These are phyloP conservation scores for Cryptoblepharus egeriae DNA, from an alignment of 2,797 vertebrate species.

Conservation along the genomic window DNA sequence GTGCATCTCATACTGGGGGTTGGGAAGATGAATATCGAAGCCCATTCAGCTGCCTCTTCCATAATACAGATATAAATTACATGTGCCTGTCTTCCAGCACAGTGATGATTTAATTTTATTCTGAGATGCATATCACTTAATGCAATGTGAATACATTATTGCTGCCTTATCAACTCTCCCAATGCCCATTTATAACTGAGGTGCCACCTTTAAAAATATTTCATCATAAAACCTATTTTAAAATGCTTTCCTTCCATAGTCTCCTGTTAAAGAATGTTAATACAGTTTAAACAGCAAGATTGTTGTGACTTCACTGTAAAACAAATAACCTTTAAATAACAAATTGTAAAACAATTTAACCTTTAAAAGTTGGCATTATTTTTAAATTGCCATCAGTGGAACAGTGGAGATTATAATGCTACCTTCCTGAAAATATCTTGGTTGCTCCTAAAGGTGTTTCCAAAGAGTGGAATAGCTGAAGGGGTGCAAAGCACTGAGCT, in stretches of 20 bases:
- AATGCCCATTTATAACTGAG: constrained; percentile 55
- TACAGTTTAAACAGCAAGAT: constrained; percentile 27
- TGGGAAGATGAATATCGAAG: background rate
- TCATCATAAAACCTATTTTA: constrained; percentile 23
- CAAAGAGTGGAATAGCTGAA: no score
- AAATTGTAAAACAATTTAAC: background rate
- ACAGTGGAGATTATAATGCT: background rate
- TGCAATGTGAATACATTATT: constrained; percentile 5
- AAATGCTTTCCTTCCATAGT: constrained; percentile 8
- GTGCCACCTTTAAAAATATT: constrained; percentile 1
- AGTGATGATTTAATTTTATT: constrained; percentile 56
- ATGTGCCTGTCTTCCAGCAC: constrained; percentile 28
- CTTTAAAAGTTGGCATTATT: background rate
- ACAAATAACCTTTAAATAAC: background rate
- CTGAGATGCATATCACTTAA: constrained; percentile 17
- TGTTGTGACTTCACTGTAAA: constrained; percentile 9
- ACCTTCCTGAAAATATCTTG: background rate
- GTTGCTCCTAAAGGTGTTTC: background rate
- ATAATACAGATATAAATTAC: constrained; percentile 45
- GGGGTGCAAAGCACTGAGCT: no score
- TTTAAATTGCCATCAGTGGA: background rate
- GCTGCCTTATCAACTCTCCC: constrained; percentile 23
- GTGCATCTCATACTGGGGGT: constrained; percentile 19
- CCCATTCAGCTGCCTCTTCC: constrained; percentile 28
- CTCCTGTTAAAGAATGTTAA: constrained; percentile 24